Conservation (phyloP, 1,140 invertebrate genomes). For the Epicauta chinensis region DNA sequence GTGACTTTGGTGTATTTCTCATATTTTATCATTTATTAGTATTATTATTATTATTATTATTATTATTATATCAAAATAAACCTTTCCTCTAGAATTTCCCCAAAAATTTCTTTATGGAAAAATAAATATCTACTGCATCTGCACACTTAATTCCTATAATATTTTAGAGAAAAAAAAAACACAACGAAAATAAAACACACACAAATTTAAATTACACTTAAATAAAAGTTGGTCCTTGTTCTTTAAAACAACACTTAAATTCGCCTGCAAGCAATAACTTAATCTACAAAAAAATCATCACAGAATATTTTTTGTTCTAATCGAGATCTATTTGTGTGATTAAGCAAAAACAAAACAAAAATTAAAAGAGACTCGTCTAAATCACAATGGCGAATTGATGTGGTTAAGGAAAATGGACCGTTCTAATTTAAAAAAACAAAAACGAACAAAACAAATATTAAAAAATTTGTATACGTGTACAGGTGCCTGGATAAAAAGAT, state of each 20-base stretch:
- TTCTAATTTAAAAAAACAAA: background rate
- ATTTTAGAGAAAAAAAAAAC: slow-evolving; percentile 11
- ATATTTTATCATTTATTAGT: slow-evolving; percentile 5
- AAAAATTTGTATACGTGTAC: slow-evolving; percentile 27
- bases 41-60: background rate
- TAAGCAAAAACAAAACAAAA: no score
- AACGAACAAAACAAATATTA: slow-evolving; percentile 12
- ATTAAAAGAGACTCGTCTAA: background rate
- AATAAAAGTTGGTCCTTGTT: no score
- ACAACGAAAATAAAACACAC: slow-evolving; percentile 10
- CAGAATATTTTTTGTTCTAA: no score
- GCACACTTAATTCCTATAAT: slow-evolving; percentile 17
- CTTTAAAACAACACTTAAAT: no score
- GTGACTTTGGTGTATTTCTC: slow-evolving; percentile 30
- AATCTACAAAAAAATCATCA: no score
- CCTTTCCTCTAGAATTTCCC: slow-evolving; percentile 6
- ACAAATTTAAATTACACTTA: background rate
- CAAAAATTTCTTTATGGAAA: slow-evolving; percentile 6
- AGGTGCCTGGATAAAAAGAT: slow-evolving; percentile 21
- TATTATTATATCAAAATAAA: slow-evolving; percentile 10
- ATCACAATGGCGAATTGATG: background rate
- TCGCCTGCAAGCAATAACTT: no score
- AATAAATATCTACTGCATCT: slow-evolving; percentile 19
- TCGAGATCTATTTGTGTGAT: no score
- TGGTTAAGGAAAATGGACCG: background rate